Evolutionary conservation across 2,113 vertebrate species (phyloP).

Genomic region (Cavia porcellus): DNA sequence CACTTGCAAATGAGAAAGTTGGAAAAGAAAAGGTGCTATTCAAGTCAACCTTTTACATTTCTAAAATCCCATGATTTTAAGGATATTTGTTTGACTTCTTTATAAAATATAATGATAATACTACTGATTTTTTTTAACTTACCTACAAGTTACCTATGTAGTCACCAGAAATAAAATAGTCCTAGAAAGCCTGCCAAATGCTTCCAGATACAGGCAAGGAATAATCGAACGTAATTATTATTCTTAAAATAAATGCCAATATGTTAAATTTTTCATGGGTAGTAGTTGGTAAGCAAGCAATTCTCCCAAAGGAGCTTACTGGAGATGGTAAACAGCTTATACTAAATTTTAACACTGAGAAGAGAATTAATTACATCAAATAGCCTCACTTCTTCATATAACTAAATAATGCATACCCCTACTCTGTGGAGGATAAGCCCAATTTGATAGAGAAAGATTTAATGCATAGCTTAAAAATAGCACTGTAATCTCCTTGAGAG

Average conservation of each 20-base stretch:
- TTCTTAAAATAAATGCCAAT: constrained; percentile 59
- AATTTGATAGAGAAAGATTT: constrained; percentile 74
- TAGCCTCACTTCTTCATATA: constrained; percentile 60
- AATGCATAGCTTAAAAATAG: constrained; percentile 76
- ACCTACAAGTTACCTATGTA: not conserved
- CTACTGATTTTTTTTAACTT: constrained; percentile 22
- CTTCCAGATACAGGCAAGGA: constrained; percentile 45
- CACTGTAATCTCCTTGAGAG: constrained; percentile 73
- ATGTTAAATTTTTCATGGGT: constrained; percentile 61
- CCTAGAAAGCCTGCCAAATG: constrained; percentile 36
- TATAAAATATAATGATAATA: not conserved
- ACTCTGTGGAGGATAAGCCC: constrained; percentile 72
- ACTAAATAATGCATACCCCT: constrained; percentile 69
- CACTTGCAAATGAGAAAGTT: not conserved
- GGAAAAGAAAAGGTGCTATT: not conserved
- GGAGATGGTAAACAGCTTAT: constrained; percentile 74
- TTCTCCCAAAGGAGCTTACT: constrained; percentile 45
- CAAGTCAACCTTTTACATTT: not conserved
- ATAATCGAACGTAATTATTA: constrained; percentile 62
- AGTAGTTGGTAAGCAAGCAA: constrained; percentile 59
- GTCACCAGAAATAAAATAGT: constrained; percentile 3
- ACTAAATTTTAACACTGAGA: constrained; percentile 64
- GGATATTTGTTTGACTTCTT: not conserved
- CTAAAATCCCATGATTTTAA: constrained; percentile 19
- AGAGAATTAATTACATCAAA: constrained; percentile 74